These are phyloP conservation scores for Dichetophora obliterata DNA, from an alignment of 2,888 invertebrate genomes.

Conservation along the genomic window DNA sequence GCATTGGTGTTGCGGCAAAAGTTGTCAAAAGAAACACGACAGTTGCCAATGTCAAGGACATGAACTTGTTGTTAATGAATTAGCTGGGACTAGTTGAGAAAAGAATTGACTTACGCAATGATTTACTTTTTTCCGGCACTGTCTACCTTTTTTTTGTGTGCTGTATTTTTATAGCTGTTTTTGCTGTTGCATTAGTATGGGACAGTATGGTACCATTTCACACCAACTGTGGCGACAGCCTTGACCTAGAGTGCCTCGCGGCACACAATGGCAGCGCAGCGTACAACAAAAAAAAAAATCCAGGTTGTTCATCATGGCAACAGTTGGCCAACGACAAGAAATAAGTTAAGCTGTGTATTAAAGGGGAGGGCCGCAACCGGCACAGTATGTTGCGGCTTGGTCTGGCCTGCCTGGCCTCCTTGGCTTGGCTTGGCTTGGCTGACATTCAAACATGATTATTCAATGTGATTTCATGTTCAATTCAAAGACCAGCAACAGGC, in stretches of 20 bases:
- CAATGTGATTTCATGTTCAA: slow-evolving; percentile 15
- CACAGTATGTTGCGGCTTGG: too few species aligned
- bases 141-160: background rate
- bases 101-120: background rate
- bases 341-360: background rate
- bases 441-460: background rate
- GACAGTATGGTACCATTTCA: too few species aligned
- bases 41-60: slow-evolving; percentile 21
- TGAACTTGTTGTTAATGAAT: slow-evolving; percentile 17
- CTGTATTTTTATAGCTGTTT: background rate
- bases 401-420: too few species aligned
- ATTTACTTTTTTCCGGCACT: background rate
- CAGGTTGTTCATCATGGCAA: slow-evolving; percentile 11
- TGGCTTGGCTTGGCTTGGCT: background rate
- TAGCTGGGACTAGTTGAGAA: background rate
- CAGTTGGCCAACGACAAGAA: slow-evolving; percentile 8
- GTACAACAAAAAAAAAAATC: background rate
- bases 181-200: too few species aligned
- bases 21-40: slow-evolving; percentile 2
- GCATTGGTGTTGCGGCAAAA: background rate
- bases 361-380: too few species aligned
- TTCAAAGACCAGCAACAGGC: slow-evolving; percentile 18
- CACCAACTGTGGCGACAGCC: background rate
- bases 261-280: background rate
- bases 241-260: slow-evolving; percentile 10